Evolutionary conservation across 2,113 vertebrate species (phyloP).

Genomic region (Pavo muticus): DNA sequence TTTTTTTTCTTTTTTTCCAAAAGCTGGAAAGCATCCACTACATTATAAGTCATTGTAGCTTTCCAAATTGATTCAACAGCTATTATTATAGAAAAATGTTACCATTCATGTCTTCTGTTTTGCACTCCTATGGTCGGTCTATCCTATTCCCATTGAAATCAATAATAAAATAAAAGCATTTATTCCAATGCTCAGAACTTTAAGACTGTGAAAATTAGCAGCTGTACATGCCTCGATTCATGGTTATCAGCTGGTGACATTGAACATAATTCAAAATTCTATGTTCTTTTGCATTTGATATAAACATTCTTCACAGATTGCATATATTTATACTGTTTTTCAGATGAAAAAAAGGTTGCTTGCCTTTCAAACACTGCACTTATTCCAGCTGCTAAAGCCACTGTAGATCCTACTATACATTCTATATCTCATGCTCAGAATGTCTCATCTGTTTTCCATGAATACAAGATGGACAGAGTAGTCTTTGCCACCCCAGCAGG

Average conservation of each 20-base stretch:
- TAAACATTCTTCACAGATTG: not conserved
- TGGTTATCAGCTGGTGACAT: not conserved
- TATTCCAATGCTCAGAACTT: slow-evolving; percentile 38
- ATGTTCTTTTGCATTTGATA: not conserved
- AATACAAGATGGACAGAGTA: not conserved
- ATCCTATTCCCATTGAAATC: slow-evolving; percentile 34
- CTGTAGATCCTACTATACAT: not conserved
- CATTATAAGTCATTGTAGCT: slow-evolving; percentile 38
- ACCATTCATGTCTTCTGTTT: slow-evolving; percentile 2
- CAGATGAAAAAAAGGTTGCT: not conserved
- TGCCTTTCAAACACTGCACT: not conserved
- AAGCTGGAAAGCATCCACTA: slow-evolving; percentile 38
- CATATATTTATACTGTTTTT: not conserved
- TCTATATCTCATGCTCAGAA: not conserved
- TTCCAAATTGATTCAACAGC: slow-evolving; percentile 40
- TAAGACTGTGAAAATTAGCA: slow-evolving; percentile 44
- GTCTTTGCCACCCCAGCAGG: not conserved
- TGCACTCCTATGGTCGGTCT: not conserved
- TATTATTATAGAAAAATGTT: slow-evolving; percentile 32
- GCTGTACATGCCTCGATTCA: not conserved
- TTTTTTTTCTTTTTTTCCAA: not conserved
- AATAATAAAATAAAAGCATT: slow-evolving; percentile 48
- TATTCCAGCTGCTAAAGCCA: not conserved
- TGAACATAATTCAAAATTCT: not conserved
- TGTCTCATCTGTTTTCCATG: not conserved